Percentiles rank a stretch among this genome's conserved stretches.
Evolutionary conservation across 2,888 invertebrate species (phyloP).

Genomic region (Latheticus oryzae): DNA sequence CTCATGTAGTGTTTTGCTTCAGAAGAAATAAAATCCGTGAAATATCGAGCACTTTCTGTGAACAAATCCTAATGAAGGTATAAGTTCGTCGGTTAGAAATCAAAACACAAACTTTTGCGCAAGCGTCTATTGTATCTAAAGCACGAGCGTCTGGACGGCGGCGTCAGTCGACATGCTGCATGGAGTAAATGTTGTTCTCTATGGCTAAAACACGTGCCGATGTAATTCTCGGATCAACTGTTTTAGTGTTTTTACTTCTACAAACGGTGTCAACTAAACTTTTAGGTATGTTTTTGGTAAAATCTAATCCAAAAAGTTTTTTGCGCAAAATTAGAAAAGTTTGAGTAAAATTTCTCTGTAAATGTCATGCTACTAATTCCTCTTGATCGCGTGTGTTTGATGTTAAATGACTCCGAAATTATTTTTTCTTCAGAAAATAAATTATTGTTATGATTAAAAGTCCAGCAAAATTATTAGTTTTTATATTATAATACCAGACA

Average conservation of each 20-base stretch:
- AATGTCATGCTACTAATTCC: slow-evolving; percentile 25
- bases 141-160: slow-evolving; percentile 46
- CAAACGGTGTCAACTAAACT: slow-evolving; percentile 28
- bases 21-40: too few relatives aligned
- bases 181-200: slow-evolving; percentile 47
- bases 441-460: too few relatives aligned
- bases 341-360: slow-evolving; percentile 16
- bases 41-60: slow-evolving; percentile 7
- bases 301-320: slow-evolving; percentile 20
- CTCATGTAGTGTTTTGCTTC: too few relatives aligned
- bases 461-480: too few relatives aligned
- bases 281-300: slow-evolving; percentile 38
- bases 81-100: slow-evolving; percentile 45
- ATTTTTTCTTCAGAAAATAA: slow-evolving; percentile 31
- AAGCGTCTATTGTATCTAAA: slow-evolving; percentile 41
- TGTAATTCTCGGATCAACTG: slow-evolving; percentile 46
- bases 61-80: slow-evolving; percentile 29
- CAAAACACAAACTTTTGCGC: slow-evolving; percentile 46
- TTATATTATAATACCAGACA: too few relatives aligned
- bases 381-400: slow-evolving; percentile 25
- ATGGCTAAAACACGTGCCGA: slow-evolving; percentile 51
- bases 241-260: slow-evolving; percentile 40
- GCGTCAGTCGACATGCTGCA: slow-evolving; percentile 59
- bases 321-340: slow-evolving; percentile 18
- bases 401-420: slow-evolving; percentile 27